These are phyloP conservation scores for Physocephala rufipes DNA, from an alignment of 2,888 invertebrate genomes.

Conservation along the genomic window DNA sequence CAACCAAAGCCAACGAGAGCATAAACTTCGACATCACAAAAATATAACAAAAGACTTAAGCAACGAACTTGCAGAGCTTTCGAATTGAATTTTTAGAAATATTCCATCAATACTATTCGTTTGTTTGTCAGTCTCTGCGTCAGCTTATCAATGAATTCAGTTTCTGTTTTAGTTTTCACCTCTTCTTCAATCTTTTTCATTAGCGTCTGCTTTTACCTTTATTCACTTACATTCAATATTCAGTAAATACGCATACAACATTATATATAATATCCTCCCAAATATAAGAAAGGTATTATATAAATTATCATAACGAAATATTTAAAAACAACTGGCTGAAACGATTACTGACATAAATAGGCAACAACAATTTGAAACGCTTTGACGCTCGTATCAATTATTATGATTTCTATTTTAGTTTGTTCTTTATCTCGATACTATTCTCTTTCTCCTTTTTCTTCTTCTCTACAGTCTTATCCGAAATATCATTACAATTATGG, in stretches of 20 bases:
- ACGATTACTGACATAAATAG: not conserved
- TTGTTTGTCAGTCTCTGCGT: too few species aligned
- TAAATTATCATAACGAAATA: too few species aligned
- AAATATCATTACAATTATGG: constrained; percentile 66
- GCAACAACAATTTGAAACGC: not conserved
- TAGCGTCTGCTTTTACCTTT: constrained; percentile 14
- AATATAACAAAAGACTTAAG: constrained; percentile 27
- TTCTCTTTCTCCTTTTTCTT: constrained; percentile 24
- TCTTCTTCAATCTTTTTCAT: constrained; percentile 4
- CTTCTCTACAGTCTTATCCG: constrained; percentile 59
- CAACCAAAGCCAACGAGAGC: too few species aligned
- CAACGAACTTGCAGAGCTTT: constrained; percentile 19
- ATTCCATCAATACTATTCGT: too few species aligned
- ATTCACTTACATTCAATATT: constrained; percentile 20
- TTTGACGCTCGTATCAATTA: not conserved
- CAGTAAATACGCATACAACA: too few species aligned
- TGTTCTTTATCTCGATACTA: not conserved
- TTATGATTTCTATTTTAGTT: constrained; percentile 37
- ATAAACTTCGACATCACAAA: not conserved
- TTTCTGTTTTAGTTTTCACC: not conserved
- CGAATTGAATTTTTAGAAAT: not conserved
- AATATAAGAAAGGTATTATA: too few species aligned
- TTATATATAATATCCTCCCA: too few species aligned
- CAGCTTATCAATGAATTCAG: not conserved
- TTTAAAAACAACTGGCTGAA: too few species aligned